Base-by-base conservation (phyloP, 2,113 vertebrate genomes). In the Montifringilla adamsi region DNA sequence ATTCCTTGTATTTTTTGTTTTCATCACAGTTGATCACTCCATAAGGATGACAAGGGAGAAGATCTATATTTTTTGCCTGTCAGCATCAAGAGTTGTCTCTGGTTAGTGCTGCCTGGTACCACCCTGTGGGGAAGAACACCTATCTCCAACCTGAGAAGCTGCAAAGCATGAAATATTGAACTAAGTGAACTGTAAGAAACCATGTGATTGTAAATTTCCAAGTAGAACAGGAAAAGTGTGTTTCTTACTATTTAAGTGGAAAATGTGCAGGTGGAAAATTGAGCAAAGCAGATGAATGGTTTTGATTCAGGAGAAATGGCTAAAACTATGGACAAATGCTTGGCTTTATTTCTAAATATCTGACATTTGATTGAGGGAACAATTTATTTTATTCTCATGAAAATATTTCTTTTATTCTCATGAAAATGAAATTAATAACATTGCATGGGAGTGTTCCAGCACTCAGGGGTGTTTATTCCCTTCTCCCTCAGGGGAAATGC, bases 161-260 rank as follows among this genome's bases (percentile, higher is more conserved):
- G 52, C 35, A 56, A 89, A 64, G 43, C 28, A 55, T 85, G 49
- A 87, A 93, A 80, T 82, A 90, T 70, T 74, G 59, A 95, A 72
- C 58, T 77, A 82, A 91, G 76, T 14, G 46, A 44, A 24, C 68
- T 56, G 16, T 23, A 31, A 69, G 52, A 72, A 33, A 73, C 16
- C 63, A 60, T 1, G 20, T 37, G 74, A 35, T 6, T n/a, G 19
- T 10, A 67, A 59, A 77, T 44, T 66, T 62, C 84, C 52, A 62
- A 26, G 47, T 1, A 70, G 55, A 93, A 43, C 5, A 55, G 46
- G 28, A 67, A 47, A 96, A 82, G 52, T 64, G 41, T 0, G 0
- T 35, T 78, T 87, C 89, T 66, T 64, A 66, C 30, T 37, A 81
- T 46, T 39, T 11, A 68, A 91, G 59, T 46, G 33, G 31, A 58